Percentiles rank a stretch among this genome's conserved stretches.
These are phyloP conservation scores for Apaloderma vittatum DNA, from an alignment of 2,113 vertebrate genomes.

Conservation along the genomic window DNA sequence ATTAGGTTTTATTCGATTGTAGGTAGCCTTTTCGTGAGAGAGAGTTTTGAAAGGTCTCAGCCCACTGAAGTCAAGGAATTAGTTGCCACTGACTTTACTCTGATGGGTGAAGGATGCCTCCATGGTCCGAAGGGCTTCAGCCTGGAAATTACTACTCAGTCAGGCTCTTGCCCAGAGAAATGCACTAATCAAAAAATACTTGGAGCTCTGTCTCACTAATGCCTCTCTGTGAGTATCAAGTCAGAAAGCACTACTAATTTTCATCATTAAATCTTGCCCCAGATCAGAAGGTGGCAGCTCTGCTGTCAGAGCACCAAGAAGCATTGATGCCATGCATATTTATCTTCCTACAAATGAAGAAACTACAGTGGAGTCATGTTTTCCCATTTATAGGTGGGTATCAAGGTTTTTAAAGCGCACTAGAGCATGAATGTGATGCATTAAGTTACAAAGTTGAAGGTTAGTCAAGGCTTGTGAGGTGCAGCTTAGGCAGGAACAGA, in stretches of 20 bases:
- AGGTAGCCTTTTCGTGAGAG: neutral
- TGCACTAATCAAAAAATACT: conserved; percentile 20
- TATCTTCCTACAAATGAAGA: conserved; percentile 30
- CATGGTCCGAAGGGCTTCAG: neutral
- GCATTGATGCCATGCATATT: neutral
- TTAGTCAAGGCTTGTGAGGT: neutral
- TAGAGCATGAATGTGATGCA: neutral
- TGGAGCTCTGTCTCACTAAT: conserved; percentile 5
- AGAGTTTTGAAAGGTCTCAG: neutral
- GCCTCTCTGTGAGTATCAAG: neutral
- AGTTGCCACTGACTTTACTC: neutral
- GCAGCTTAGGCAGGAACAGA: neutral
- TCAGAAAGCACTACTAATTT: conserved; percentile 35
- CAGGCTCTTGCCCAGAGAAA: conserved; percentile 14
- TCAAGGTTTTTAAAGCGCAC: neutral
- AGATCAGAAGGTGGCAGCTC: conserved; percentile 27
- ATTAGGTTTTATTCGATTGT: neutral
- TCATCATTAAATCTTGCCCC: conserved; percentile 16
- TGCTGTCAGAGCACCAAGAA: conserved; percentile 9
- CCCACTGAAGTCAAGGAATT: neutral
- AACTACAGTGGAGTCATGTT: conserved; percentile 20
- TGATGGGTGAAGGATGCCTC: neutral
- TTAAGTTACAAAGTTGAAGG: neutral
- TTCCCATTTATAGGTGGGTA: neutral
- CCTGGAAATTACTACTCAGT: conserved; percentile 48